Base-by-base conservation (phyloP, 2,113 vertebrate genomes). In the Pitta sordida region DNA sequence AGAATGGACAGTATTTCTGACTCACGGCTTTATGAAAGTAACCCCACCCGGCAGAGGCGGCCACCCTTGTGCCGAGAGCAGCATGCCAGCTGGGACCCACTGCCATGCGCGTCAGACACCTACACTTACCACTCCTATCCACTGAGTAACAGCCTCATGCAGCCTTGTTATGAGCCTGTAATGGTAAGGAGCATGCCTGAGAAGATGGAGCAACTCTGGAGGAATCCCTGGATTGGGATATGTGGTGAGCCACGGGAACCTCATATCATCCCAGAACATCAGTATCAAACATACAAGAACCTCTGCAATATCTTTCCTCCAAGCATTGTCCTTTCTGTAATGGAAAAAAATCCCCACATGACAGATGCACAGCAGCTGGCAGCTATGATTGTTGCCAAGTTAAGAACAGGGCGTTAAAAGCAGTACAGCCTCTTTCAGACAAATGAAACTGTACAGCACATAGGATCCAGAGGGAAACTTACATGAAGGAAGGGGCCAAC, bases 121-220 rank as follows among this genome's bases (percentile, higher is more conserved):
- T 99, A 98, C 32, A 94, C 98, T 26, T 99, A 99, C 51, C 98
- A 99, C 91, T 98, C 98, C 1, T 99, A 99, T 53, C 98, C 99
- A 9, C 71, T 99, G 93, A 98, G 98, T 73, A 98, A 98, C 97
- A 99, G 94, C 96, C 98, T 99, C 94, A 99, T 99, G 99, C 98
- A 98, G 86, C 99, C 99, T 1, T 99, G 98, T 91, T 99, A 99
- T 1, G 99, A 99, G 76, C 98, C 99, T 58, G 99, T 99, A 58
- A 99, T 99, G 99, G 99, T 99, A 34, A 98, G 99, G 80, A 99
- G 99, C 82, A 98, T 99, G 98, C 99, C 99, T 32, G 99, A 99
- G 93, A 99, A 99, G 98, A 99, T 99, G 98, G 99, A 99, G 88
- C 99, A 99, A 21, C 98, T 99, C 91, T 99, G 99, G 99, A 98